These are phyloP conservation scores for Prenolepis imparis DNA, from an alignment of 2,888 invertebrate genomes.

Conservation along the genomic window DNA sequence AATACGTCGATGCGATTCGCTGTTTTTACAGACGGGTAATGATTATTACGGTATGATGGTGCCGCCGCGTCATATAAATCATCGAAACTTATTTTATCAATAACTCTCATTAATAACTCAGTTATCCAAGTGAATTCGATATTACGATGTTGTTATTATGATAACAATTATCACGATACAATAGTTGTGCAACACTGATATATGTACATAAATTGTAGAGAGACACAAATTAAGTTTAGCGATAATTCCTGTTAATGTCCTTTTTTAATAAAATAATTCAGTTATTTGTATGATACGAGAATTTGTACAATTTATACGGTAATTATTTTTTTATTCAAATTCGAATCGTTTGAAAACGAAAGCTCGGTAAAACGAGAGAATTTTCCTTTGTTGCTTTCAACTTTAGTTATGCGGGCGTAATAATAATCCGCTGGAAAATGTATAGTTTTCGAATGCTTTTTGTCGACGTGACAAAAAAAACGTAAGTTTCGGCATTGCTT, in stretches of 20 bases:
- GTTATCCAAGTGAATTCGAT: conserved; percentile 22
- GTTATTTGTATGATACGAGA: neutral
- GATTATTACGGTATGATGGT: conserved; percentile 13
- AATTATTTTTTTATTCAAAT: neutral
- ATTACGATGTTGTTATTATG: neutral
- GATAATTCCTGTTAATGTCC: neutral
- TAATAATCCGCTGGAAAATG: neutral
- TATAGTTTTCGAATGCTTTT: conserved; percentile 4
- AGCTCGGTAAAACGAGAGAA: neutral
- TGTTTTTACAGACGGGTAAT: neutral
- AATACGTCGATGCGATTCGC: conserved; percentile 12
- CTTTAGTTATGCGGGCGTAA: neutral
- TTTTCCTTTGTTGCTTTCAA: neutral
- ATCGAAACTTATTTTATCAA: conserved; percentile 3
- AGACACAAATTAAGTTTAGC: neutral
- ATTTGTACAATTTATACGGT: neutral
- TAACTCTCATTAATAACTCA: conserved; percentile 12
- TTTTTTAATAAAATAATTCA: neutral
- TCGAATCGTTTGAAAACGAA: neutral
- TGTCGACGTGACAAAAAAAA: neutral
- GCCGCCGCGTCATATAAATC: conserved; percentile 22
- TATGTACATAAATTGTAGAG: neutral
- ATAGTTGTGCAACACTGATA: neutral
- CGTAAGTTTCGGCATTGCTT: conserved; percentile 6
- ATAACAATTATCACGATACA: conserved; percentile 5